Conservation (phyloP, 2,113 vertebrate species). For the Dicrurus megarhynchus region DNA sequence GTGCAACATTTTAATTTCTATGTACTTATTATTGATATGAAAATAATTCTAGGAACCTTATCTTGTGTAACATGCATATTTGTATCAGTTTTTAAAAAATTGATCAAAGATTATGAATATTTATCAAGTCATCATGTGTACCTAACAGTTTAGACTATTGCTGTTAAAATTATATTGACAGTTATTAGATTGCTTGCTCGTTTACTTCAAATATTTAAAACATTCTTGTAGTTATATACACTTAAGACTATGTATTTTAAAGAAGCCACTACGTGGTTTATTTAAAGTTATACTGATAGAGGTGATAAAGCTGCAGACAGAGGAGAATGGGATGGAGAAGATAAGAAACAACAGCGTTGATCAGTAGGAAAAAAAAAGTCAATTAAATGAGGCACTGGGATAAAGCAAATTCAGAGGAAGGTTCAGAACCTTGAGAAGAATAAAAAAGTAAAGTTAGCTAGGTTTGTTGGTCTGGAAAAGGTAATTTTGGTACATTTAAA, state of each 20-base stretch:
- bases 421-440: background rate
- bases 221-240: background rate
- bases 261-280: background rate
- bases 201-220: background rate
- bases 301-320: background rate
- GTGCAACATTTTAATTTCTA: background rate
- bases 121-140: background rate
- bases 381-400: background rate
- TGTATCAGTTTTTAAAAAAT: background rate
- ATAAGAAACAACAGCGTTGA: background rate
- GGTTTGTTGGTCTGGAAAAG: background rate
- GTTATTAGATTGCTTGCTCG: background rate
- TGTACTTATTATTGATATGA: background rate
- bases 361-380: background rate
- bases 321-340: background rate
- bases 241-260: background rate
- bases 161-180: background rate
- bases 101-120: background rate
- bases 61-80: background rate
- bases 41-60: background rate
- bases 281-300: background rate
- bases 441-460: background rate
- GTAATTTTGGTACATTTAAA: background rate
- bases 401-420: background rate
- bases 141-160: background rate